Conservation (phyloP, 2,888 invertebrate genomes). For the Pristionchus maxplancki region DNA sequence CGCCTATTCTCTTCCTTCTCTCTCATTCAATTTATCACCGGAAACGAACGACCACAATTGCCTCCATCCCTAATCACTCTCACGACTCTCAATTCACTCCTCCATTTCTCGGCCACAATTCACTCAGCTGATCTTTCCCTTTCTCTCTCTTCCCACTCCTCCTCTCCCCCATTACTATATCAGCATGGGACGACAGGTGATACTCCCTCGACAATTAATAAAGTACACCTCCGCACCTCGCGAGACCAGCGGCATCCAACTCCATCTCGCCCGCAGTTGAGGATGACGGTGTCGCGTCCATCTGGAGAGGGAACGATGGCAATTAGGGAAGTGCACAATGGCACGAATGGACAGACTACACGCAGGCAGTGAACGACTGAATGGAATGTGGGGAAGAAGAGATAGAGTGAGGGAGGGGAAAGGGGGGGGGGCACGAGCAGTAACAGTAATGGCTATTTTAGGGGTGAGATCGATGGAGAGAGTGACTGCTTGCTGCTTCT, state of each 20-base stretch:
- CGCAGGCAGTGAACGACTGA: not conserved
- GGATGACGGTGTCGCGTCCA: conserved; percentile 40
- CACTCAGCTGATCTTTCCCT: not conserved
- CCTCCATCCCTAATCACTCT: not conserved
- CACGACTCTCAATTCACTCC: not conserved
- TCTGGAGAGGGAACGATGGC: not conserved
- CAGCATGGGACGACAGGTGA: not conserved
- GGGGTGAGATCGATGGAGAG: conserved; percentile 31
- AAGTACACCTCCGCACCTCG: conserved; percentile 26
- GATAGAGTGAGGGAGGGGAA: not conserved
- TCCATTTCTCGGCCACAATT: not conserved
- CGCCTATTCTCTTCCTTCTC: not conserved
- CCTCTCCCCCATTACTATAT: not conserved
- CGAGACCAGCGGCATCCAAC: conserved; percentile 21
- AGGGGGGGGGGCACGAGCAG: not conserved
- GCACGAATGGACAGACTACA: conserved; percentile 31
- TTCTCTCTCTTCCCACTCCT: not conserved
- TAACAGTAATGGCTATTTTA: conserved; percentile 39
- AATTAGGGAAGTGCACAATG: not conserved
- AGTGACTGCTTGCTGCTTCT: not conserved
- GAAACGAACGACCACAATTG: not conserved
- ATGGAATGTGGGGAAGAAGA: not conserved
- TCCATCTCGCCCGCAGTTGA: conserved; percentile 11
- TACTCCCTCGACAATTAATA: not conserved
- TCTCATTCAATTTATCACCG: conserved; percentile 22